Evolutionary conservation across 2,797 vertebrate genomes (phyloP), one percentile per base, ranked within the genome.

Genomic region (Tragopan temminckii): DNA sequence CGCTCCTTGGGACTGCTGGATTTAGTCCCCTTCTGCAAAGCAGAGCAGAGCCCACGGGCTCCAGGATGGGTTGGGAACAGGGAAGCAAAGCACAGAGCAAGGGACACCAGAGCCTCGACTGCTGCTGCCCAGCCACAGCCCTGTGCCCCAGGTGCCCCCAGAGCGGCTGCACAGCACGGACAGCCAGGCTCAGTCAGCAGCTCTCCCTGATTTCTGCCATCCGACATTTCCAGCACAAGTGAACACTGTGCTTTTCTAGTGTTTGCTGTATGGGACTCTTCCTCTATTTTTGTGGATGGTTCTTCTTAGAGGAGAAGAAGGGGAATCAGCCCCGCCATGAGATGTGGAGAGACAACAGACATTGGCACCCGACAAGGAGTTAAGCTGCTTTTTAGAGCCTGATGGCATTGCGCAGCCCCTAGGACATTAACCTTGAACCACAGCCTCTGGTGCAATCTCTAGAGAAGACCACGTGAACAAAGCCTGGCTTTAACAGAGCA

Each of bases 241-340:
- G 21, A 3, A 1, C 1, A 4, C 6, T 2, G 0, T 17, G 46
- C 45, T 43, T 31, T 40, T n/a, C 77, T 2, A 1, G 18, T 7
- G 11, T 9, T 6, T 38, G 48, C 36, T 16, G 27, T n/a, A 13
- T 0, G 1, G 12, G 9, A 61, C 46, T 12, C 59, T 16, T 23
- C 13, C 20, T 46, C 27, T 12, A 5, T 19, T 55, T 59, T 20
- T 43, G 48, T n/a, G 68, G 3, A 4, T 11, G 20, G 4, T 55
- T 69, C 70, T 29, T 17, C 9, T 31, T 33, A n/a, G 36, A 55
- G 27, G 21, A 86, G 57, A 40, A 64, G 77, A 72, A 36, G 12
- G 10, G 8, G 33, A 75, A 64, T 2, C 3, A 3, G 7, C 8
- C n/a, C 50, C 19, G 5, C 23, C 53, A 19, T 4, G 64, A 40